A percentile compares a stretch with the other conserved stretches of the same genome.
phyloP scores from a whole-genome alignment of 2,797 vertebrate species.

The Poecilia wingei region DNA sequence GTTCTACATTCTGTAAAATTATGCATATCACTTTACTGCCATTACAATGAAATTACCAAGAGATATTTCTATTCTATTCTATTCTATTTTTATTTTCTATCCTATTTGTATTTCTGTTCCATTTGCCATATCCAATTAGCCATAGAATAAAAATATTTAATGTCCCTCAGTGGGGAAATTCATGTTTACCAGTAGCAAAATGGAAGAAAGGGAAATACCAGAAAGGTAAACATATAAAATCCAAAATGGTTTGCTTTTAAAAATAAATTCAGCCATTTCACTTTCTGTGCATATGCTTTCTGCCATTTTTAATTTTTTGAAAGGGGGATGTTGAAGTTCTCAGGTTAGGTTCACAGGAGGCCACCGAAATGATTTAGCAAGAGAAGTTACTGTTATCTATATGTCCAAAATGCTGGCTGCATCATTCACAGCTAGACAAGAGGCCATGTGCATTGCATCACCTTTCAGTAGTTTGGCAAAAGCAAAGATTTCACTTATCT shows the following conservation, averaged over 20 bases:
- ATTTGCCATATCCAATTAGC: background rate
- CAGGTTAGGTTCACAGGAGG: conserved; percentile 6
- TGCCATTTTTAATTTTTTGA: background rate
- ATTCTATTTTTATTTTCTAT: too few species aligned
- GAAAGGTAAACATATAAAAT: background rate
- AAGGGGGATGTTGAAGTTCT: conserved; percentile 9
- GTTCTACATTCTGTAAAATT: too few species aligned
- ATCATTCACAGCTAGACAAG: conserved; percentile 1
- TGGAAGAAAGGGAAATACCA: background rate
- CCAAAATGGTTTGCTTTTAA: background rate
- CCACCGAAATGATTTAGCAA: background rate
- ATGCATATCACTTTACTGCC: too few species aligned
- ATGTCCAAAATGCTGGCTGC: background rate
- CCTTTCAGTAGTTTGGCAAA: background rate
- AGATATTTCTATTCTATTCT: too few species aligned
- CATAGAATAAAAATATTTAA: background rate
- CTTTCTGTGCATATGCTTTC: background rate
- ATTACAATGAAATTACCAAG: too few species aligned
- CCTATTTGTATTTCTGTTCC: background rate
- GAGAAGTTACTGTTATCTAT: background rate
- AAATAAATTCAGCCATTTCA: background rate
- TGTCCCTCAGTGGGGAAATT: background rate
- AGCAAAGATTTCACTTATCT: background rate
- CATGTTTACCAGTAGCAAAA: background rate
- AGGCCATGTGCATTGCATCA: background rate